Evolutionary conservation across 2,888 invertebrate species (phyloP).

Genomic region (Sipha maydis): DNA sequence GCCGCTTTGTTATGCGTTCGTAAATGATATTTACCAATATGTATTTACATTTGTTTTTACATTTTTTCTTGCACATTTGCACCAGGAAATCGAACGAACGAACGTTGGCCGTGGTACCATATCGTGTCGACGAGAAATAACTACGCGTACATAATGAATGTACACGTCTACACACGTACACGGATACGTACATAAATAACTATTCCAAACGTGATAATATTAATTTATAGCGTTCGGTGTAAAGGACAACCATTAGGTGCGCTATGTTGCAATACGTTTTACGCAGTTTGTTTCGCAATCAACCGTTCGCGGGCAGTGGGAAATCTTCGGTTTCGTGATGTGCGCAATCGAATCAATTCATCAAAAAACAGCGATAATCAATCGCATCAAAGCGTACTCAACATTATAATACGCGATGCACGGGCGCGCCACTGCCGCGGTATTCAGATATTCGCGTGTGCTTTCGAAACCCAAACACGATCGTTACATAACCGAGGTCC

Average conservation of each 20-base stretch:
- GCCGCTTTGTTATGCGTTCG: not conserved
- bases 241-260: not conserved
- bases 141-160: not conserved
- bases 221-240: not conserved
- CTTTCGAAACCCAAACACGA: not conserved
- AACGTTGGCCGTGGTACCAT: not conserved
- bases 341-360: not conserved
- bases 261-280: not conserved
- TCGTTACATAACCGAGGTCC: not conserved
- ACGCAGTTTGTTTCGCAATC: not conserved
- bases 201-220: slow-evolving; percentile 32
- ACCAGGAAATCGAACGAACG: slow-evolving; percentile 29
- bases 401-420: too few relatives aligned
- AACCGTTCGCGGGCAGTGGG: not conserved
- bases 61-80: too few relatives aligned
- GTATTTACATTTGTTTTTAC: not conserved
- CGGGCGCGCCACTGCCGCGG: too few relatives aligned
- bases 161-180: not conserved
- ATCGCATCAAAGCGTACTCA: too few relatives aligned
- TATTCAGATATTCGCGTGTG: too few relatives aligned
- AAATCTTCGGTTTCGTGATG: not conserved
- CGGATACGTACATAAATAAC: not conserved
- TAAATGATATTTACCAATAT: too few relatives aligned
- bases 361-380: too few relatives aligned
- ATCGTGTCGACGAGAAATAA: not conserved